Conservation (phyloP, 2,888 invertebrate species). For the Hirtodrosophila alboralis region DNA sequence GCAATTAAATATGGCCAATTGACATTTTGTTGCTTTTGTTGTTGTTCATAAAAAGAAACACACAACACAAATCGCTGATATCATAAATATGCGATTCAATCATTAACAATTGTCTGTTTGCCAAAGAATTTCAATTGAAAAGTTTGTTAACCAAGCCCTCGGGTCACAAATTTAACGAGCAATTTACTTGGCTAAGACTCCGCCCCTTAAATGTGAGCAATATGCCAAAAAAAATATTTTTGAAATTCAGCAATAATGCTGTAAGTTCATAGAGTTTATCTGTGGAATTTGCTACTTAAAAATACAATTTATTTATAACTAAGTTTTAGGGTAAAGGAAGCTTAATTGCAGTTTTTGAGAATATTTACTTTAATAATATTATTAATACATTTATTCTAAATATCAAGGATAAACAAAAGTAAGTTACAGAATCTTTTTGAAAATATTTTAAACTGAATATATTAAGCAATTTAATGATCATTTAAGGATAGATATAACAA, state of each 20-base stretch:
- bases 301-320: neutral
- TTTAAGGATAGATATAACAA: too few relatives aligned
- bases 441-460: too few relatives aligned
- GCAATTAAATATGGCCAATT: conserved; percentile 62
- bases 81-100: conserved; percentile 66
- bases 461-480: too few relatives aligned
- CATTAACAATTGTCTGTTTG: conserved; percentile 54
- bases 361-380: too few relatives aligned
- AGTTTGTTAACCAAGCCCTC: conserved; percentile 69
- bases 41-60: conserved; percentile 23
- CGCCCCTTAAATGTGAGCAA: conserved; percentile 43
- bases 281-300: conserved; percentile 37
- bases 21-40: conserved; percentile 58
- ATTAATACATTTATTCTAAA: too few relatives aligned
- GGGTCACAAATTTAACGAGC: conserved; percentile 62
- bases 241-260: conserved; percentile 19
- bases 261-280: conserved; percentile 26
- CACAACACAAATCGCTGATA: conserved; percentile 29
- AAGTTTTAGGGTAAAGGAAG: too few relatives aligned
- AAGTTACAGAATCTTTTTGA: too few relatives aligned
- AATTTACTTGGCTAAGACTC: conserved; percentile 43
- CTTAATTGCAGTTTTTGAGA: too few relatives aligned
- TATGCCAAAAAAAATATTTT: conserved; percentile 29
- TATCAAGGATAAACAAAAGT: too few relatives aligned
- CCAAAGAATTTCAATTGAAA: conserved; percentile 64